These are phyloP conservation scores for Vidua chalybeata DNA, from an alignment of 2,113 vertebrate genomes.

Conservation along the genomic window DNA sequence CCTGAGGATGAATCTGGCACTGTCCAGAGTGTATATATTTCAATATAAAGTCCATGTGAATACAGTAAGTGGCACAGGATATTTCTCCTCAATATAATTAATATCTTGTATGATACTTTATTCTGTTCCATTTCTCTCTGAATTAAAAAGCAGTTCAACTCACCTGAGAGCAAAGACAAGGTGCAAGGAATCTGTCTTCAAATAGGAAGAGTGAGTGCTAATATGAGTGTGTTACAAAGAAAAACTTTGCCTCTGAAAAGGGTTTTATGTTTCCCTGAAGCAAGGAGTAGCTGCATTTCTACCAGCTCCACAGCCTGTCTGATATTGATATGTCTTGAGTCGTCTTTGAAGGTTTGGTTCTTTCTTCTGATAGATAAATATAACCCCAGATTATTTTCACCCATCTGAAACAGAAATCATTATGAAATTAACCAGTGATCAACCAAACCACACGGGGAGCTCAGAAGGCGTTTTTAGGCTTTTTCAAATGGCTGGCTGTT, in stretches of 20 bases:
- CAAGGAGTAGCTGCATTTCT: conserved; percentile 33
- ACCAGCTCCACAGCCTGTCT: conserved; percentile 30
- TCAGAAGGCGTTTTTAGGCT: background rate
- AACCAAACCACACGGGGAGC: conserved; percentile 63
- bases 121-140: background rate
- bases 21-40: background rate
- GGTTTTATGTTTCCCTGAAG: conserved; percentile 48
- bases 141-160: conserved; percentile 11
- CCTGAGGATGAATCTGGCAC: background rate
- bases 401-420: conserved; percentile 68
- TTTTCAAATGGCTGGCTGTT: conserved; percentile 66
- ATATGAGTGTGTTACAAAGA: conserved; percentile 39
- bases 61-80: background rate
- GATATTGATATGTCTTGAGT: conserved; percentile 2
- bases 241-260: conserved; percentile 24
- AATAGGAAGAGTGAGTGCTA: background rate
- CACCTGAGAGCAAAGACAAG: conserved; percentile 10
- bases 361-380: conserved; percentile 55
- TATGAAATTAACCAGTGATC: conserved; percentile 76
- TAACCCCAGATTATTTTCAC: conserved; percentile 54
- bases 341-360: background rate
- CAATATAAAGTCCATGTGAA: background rate
- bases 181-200: conserved; percentile 15
- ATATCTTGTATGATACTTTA: background rate
- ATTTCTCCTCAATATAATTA: background rate